phyloP scores from a whole-genome alignment of 2,113 vertebrate genomes.

The Chaetodon auriga region DNA sequence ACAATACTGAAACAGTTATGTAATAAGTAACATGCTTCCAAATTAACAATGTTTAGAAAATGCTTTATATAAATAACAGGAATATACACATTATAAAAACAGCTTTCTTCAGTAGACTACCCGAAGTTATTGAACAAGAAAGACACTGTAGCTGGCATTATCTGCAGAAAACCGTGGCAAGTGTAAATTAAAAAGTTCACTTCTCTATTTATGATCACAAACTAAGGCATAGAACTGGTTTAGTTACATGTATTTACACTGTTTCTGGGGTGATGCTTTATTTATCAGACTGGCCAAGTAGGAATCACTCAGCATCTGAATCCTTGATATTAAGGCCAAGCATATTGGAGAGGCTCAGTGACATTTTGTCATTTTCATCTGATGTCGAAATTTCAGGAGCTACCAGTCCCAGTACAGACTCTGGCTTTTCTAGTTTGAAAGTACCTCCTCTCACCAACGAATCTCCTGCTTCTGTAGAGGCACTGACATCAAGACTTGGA shows the following conservation, averaged over 20 bases:
- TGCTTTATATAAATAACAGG: slow-evolving; percentile 75
- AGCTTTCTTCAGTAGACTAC: slow-evolving; percentile 1
- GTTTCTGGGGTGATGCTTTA: slow-evolving; percentile 13
- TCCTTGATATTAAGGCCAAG: slow-evolving; percentile 71
- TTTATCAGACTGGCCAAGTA: background rate
- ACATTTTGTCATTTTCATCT: slow-evolving; percentile 69
- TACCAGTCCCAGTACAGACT: slow-evolving; percentile 23
- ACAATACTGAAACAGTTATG: slow-evolving; percentile 35
- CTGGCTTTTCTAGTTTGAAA: slow-evolving; percentile 78
- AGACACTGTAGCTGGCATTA: background rate
- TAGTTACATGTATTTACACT: slow-evolving; percentile 62
- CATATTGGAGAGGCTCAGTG: slow-evolving; percentile 82
- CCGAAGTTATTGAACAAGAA: background rate
- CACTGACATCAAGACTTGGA: slow-evolving; percentile 16
- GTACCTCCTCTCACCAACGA: slow-evolving; percentile 70
- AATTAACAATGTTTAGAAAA: slow-evolving; percentile 43
- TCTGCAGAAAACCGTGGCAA: slow-evolving; percentile 4
- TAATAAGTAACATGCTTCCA: slow-evolving; percentile 27
- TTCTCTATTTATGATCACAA: slow-evolving; percentile 12
- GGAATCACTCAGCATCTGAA: slow-evolving; percentile 48
- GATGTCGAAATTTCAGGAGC: slow-evolving; percentile 41
- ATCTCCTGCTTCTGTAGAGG: slow-evolving; percentile 41
- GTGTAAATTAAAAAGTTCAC: background rate
- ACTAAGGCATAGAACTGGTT: slow-evolving; percentile 11
- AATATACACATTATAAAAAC: slow-evolving; percentile 62